Evolutionary conservation across 2,113 vertebrate species (phyloP).

Genomic region (Melanerpes aurifrons): DNA sequence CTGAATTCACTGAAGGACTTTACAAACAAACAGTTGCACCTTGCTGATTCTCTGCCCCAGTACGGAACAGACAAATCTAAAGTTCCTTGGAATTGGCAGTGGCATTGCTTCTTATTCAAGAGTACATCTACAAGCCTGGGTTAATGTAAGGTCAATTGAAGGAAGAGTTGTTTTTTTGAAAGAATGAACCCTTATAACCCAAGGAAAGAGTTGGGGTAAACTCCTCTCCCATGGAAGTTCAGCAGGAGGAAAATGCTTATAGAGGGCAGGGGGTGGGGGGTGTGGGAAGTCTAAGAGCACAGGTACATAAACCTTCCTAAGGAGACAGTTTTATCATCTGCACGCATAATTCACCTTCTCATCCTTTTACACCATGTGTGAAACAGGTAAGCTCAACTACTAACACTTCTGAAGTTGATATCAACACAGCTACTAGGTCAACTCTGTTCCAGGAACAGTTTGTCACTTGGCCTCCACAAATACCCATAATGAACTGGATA

Average conservation of each 20-base stretch:
- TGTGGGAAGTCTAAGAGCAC: neutral
- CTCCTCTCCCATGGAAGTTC: neutral
- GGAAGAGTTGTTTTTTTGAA: neutral
- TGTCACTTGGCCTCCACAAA: neutral
- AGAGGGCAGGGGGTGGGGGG: neutral
- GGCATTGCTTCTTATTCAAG: neutral
- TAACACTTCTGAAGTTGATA: neutral
- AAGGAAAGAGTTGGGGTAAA: neutral
- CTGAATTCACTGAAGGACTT: neutral
- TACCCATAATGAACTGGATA: neutral
- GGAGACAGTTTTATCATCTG: neutral
- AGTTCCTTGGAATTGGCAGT: neutral
- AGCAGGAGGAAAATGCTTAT: neutral
- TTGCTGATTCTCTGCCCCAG: neutral
- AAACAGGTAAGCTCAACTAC: neutral
- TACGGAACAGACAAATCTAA: neutral
- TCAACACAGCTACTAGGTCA: neutral
- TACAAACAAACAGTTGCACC: neutral
- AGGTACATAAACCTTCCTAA: neutral
- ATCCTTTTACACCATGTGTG: fast-evolving
- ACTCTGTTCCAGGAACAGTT: neutral
- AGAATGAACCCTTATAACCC: neutral
- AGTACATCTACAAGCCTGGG: neutral
- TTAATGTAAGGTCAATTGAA: neutral
- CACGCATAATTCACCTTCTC: neutral